Conservation (phyloP, 2,797 vertebrate species). For the Distichodus sexfasciatus region DNA sequence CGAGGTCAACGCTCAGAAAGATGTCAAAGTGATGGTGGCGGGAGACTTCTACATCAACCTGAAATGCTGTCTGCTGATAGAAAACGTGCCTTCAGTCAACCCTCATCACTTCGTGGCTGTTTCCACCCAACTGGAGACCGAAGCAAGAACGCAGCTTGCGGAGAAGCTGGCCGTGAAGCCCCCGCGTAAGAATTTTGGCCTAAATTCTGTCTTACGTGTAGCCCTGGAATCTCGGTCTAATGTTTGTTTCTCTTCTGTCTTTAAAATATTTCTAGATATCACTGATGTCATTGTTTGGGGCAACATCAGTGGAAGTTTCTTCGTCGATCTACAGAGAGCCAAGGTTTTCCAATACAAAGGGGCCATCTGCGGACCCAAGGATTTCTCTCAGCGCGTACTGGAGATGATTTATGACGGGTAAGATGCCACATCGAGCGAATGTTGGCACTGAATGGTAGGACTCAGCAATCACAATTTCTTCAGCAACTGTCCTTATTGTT, state of each 20-base stretch:
- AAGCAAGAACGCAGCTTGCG: constrained; percentile 78
- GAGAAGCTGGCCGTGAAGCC: constrained; percentile 72
- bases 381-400: constrained; percentile 70
- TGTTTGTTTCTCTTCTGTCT: no score
- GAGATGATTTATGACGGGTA: constrained; percentile 82
- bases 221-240: no score
- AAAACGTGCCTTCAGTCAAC: constrained; percentile 62
- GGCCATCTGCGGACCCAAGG: constrained; percentile 78
- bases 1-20: constrained; percentile 70
- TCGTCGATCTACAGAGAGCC: constrained; percentile 83
- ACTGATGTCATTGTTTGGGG: constrained; percentile 88
- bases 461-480: no score
- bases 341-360: constrained; percentile 77
- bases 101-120: constrained; percentile 72
- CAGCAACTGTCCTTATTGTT: no score
- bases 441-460: no score
- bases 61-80: constrained; percentile 75
- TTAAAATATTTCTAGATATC: constrained; percentile 70
- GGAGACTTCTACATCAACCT: constrained; percentile 81
- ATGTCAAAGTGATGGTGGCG: constrained; percentile 80
- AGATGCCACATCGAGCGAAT: no score
- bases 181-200: constrained; percentile 67
- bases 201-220: background rate
- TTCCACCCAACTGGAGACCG: constrained; percentile 76
- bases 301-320: constrained; percentile 80